A percentile compares a stretch with the other conserved stretches of the same genome.
phyloP scores from a whole-genome alignment of 2,888 invertebrate species.

The Drosophila demipolita region DNA sequence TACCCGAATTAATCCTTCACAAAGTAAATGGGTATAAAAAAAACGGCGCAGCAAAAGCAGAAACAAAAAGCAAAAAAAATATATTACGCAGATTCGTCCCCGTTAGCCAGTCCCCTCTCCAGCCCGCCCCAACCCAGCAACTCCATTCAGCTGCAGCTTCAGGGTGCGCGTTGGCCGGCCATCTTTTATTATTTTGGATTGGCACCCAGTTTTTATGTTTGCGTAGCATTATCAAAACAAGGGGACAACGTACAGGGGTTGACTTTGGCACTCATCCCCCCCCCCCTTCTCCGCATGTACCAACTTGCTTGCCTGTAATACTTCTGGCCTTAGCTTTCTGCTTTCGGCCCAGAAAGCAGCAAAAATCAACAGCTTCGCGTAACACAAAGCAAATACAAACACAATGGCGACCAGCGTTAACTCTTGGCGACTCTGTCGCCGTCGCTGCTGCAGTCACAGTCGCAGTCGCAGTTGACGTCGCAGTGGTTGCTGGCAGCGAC shows the following conservation, averaged over 20 bases:
- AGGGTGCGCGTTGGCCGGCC: constrained; percentile 74
- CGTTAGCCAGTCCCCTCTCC: constrained; percentile 22
- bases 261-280: constrained; percentile 54
- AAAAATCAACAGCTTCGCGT: constrained; percentile 71
- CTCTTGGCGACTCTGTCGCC: constrained; percentile 4
- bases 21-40: constrained; percentile 28
- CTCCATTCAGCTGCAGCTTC: constrained; percentile 27
- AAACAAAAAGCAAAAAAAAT: constrained; percentile 44
- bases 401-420: constrained; percentile 54
- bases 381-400: constrained; percentile 72
- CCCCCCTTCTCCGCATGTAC: background rate
- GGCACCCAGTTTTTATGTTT: constrained; percentile 81
- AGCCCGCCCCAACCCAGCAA: background rate
- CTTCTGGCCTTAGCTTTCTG: constrained; percentile 25
- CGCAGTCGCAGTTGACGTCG: constrained; percentile 15
- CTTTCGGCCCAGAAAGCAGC: constrained; percentile 57
- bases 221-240: constrained; percentile 82
- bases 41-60: constrained; percentile 45
- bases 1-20: constrained; percentile 3
- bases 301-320: background rate
- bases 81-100: constrained; percentile 73
- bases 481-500: constrained; percentile 22
- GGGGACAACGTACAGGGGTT: constrained; percentile 77
- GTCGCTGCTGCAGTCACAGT: constrained; percentile 17
- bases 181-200: constrained; percentile 80